A percentile compares a stretch with the other conserved stretches of the same genome.
Evolutionary conservation across 2,797 vertebrate species (phyloP).

Genomic region (Falco columbarius): DNA sequence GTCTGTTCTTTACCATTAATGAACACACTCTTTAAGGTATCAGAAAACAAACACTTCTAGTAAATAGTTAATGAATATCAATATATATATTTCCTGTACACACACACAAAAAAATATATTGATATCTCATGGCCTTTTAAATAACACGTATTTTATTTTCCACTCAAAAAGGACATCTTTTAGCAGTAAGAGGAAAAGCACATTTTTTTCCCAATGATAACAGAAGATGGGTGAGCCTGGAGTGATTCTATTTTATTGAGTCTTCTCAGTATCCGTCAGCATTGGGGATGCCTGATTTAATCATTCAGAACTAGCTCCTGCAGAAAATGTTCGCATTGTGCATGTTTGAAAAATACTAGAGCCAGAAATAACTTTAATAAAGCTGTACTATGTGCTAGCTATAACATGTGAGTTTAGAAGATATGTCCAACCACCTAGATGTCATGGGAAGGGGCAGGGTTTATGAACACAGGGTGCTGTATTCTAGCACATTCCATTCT

Average conservation of each 20-base stretch:
- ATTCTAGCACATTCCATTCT: not conserved
- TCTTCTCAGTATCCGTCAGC: not conserved
- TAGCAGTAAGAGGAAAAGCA: not conserved
- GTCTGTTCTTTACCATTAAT: not conserved
- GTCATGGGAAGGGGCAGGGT: fast-evolving
- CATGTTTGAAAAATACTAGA: not conserved
- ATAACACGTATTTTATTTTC: not conserved
- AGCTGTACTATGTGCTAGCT: not conserved
- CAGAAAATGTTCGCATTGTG: not conserved
- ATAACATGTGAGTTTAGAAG: not conserved
- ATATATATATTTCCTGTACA: not conserved
- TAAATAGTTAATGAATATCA: not conserved
- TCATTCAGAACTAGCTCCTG: not conserved
- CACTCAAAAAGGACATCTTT: not conserved
- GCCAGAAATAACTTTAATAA: not conserved
- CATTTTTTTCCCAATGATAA: not conserved
- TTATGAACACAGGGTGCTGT: not conserved
- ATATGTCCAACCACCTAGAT: not conserved
- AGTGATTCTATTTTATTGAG: conserved; percentile 5
- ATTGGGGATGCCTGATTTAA: not conserved
- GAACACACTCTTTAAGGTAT: not conserved
- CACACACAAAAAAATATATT: not conserved
- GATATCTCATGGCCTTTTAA: not conserved
- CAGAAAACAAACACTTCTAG: not conserved
- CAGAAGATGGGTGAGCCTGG: not conserved